Evolutionary conservation across 2,113 vertebrate genomes (phyloP).

Genomic region (Cyphomyrus plagiostoma): DNA sequence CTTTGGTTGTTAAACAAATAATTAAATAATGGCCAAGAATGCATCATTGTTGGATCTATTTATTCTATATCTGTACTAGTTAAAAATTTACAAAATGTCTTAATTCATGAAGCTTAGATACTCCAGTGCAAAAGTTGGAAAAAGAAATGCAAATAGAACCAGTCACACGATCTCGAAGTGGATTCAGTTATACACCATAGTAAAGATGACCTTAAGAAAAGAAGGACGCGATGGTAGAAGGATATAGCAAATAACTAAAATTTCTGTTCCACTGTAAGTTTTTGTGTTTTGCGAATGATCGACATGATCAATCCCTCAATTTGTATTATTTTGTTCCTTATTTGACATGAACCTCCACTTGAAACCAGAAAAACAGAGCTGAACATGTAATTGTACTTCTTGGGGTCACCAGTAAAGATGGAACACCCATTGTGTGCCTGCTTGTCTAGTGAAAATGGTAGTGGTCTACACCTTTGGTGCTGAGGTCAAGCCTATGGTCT

Average conservation of each 20-base stretch:
- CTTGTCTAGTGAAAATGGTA: slow-evolving; percentile 5
- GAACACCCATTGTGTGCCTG: background rate
- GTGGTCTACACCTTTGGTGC: background rate
- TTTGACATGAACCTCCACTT: background rate
- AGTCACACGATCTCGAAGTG: background rate
- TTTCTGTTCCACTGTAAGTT: background rate
- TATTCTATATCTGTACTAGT: background rate
- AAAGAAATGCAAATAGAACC: background rate
- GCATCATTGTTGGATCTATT: background rate
- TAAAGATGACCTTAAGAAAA: background rate
- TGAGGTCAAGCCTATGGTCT: background rate
- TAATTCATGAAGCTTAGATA: background rate
- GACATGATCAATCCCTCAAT: background rate
- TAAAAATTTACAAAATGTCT: background rate
- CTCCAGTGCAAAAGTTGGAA: background rate
- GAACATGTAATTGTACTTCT: background rate
- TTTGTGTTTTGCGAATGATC: background rate
- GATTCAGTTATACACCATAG: background rate
- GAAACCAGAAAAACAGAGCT: background rate
- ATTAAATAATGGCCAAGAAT: background rate
- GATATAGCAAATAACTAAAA: background rate
- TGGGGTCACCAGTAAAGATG: background rate
- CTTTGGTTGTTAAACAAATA: background rate
- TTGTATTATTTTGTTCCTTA: background rate
- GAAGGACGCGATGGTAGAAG: background rate